A percentile compares a stretch with the other conserved stretches of the same genome.
These are phyloP conservation scores for Heliconius nattereri DNA, from an alignment of 1,140 invertebrate species.

Conservation along the genomic window DNA sequence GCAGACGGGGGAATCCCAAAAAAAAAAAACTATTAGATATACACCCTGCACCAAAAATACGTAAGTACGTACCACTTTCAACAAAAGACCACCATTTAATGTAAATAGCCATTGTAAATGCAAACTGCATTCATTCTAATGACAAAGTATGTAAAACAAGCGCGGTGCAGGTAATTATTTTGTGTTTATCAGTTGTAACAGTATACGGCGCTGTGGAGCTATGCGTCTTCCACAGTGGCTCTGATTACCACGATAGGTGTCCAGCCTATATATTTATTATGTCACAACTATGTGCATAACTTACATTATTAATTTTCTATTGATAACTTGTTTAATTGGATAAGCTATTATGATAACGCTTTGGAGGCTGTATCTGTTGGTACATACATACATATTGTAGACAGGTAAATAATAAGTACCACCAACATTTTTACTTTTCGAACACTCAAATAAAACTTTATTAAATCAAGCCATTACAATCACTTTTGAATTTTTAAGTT, in stretches of 20 bases:
- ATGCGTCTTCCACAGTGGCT: constrained; percentile 11
- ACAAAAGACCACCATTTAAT: background rate
- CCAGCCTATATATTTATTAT: constrained; percentile 11
- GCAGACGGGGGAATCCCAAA: no score
- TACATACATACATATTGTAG: no score
- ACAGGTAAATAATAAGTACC: no score
- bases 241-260: constrained; percentile 3
- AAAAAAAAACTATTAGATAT: no score
- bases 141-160: constrained; percentile 15
- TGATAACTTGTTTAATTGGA: constrained; percentile 14
- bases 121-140: constrained; percentile 15
- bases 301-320: constrained; percentile 11
- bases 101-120: constrained; percentile 4
- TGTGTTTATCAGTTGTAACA: constrained; percentile 11
- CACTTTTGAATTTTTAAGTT: no score
- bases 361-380: background rate
- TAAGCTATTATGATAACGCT: background rate
- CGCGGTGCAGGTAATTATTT: constrained; percentile 1
- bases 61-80: background rate
- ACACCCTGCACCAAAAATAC: no score
- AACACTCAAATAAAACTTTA: no score
- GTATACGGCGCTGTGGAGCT: background rate
- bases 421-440: no score
- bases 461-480: no score
- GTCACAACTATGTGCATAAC: background rate